Percentiles rank a stretch among this genome's conserved stretches.
Conservation (phyloP, 1,140 invertebrate genomes). For the Carposina sasakii region DNA sequence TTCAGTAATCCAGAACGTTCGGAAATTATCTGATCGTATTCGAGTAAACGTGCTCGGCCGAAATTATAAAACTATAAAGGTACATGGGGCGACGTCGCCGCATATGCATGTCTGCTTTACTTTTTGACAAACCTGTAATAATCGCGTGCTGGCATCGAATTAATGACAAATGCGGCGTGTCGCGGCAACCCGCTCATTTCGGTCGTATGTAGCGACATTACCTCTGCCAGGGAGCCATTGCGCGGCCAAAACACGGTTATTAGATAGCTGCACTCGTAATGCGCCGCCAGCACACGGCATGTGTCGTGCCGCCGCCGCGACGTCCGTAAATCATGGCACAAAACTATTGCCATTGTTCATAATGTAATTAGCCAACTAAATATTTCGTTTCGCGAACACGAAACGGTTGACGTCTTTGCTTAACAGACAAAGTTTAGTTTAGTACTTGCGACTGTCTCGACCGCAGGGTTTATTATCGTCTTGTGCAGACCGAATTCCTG, state of each 20-base stretch:
- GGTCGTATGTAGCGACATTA: constrained; percentile 35
- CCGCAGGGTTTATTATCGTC: too few species aligned
- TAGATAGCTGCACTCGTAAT: constrained; percentile 60
- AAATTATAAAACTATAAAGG: constrained; percentile 64
- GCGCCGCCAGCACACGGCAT: constrained; percentile 47
- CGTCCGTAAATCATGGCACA: constrained; percentile 42
- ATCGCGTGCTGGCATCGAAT: constrained; percentile 56
- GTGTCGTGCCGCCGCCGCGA: constrained; percentile 51
- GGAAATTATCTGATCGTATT: constrained; percentile 59
- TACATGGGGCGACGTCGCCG: constrained; percentile 50
- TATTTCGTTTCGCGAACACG: constrained; percentile 29
- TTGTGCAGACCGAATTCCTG: background rate
- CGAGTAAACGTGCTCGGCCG: constrained; percentile 59
- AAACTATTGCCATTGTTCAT: constrained; percentile 28
- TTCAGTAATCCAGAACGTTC: constrained; percentile 45
- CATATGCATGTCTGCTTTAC: constrained; percentile 53
- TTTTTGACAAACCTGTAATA: constrained; percentile 63
- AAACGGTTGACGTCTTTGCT: constrained; percentile 20
- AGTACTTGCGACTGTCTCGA: background rate
- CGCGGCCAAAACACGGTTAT: constrained; percentile 57
- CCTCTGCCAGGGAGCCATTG: constrained; percentile 42
- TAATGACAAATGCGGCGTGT: constrained; percentile 54
- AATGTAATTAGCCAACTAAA: constrained; percentile 49
- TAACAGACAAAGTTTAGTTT: background rate
- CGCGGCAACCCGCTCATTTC: constrained; percentile 59